Conservation (phyloP, 2,888 invertebrate genomes). For the Drosophila merina region DNA sequence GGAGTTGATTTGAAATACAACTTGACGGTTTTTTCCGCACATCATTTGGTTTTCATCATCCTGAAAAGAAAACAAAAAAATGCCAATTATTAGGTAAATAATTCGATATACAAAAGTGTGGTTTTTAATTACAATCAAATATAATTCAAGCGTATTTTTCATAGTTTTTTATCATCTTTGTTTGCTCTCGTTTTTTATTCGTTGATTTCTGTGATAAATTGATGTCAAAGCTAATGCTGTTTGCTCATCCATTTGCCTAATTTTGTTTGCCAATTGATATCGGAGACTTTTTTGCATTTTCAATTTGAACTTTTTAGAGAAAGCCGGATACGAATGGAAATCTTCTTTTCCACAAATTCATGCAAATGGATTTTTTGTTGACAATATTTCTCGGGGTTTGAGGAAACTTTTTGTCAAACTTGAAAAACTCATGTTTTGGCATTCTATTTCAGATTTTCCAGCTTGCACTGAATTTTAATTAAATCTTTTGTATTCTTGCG, state of each 20-base stretch:
- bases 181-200: conserved; percentile 5
- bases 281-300: conserved; percentile 39
- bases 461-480: no score
- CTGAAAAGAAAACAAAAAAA: not conserved
- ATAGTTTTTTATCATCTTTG: not conserved
- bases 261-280: conserved; percentile 35
- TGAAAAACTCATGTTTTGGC: no score
- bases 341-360: not conserved
- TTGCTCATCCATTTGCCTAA: conserved; percentile 46
- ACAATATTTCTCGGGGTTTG: not conserved
- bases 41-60: not conserved
- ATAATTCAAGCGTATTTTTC: not conserved
- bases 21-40: not conserved
- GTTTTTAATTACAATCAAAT: not conserved
- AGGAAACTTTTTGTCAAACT: no score
- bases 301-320: conserved; percentile 29
- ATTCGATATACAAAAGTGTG: not conserved
- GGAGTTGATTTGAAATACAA: not conserved
- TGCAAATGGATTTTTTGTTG: conserved; percentile 6
- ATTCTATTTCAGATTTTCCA: no score
- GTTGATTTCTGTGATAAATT: conserved; percentile 34
- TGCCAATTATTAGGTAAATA: not conserved
- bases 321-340: conserved; percentile 2
- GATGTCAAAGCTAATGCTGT: conserved; percentile 41
- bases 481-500: no score